Evolutionary conservation across 92 coral and sea anemone species (phyloP).

Genomic region (Heliopora coerulea): DNA sequence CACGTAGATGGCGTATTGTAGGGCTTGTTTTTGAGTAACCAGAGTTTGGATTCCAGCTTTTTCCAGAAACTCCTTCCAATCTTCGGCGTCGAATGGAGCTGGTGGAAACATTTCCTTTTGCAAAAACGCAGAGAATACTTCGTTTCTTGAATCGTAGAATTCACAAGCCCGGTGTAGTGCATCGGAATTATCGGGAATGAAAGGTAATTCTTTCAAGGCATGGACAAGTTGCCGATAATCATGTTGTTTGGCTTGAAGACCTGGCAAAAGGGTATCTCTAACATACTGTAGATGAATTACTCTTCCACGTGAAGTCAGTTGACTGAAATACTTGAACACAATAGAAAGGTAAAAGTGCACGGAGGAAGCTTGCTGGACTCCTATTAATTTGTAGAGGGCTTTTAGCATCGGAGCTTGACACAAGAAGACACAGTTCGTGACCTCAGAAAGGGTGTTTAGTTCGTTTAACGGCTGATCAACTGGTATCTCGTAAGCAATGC

Average conservation of each 20-base stretch:
- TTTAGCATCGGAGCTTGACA: slow-evolving; percentile 37
- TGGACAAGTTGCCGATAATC: background rate
- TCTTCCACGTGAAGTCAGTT: slow-evolving; percentile 26
- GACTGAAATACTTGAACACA: slow-evolving; percentile 39
- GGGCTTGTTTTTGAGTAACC: slow-evolving; percentile 33
- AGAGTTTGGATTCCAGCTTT: slow-evolving; percentile 43
- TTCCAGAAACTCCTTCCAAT: slow-evolving; percentile 36
- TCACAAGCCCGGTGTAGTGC: slow-evolving; percentile 30
- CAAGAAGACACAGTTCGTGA: slow-evolving; percentile 29
- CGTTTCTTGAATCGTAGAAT: slow-evolving; percentile 34
- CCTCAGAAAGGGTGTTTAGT: slow-evolving; percentile 27
- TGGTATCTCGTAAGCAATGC: slow-evolving; percentile 39
- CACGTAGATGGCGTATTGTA: slow-evolving; percentile 23
- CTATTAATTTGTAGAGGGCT: slow-evolving; percentile 37
- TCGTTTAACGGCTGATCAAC: slow-evolving; percentile 39
- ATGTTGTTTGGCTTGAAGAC: background rate
- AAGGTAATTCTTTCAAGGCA: slow-evolving; percentile 21
- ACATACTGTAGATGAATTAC: slow-evolving; percentile 26
- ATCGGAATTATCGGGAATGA: slow-evolving; percentile 33
- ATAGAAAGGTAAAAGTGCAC: slow-evolving; percentile 42
- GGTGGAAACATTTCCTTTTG: slow-evolving; percentile 39
- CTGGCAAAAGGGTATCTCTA: slow-evolving; percentile 29
- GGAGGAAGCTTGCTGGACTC: slow-evolving; percentile 17
- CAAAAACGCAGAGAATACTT: slow-evolving; percentile 21
- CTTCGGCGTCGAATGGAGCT: slow-evolving; percentile 2